phyloP scores from a whole-genome alignment of 2,797 vertebrate genomes.

The Coracias cyanogaster region DNA sequence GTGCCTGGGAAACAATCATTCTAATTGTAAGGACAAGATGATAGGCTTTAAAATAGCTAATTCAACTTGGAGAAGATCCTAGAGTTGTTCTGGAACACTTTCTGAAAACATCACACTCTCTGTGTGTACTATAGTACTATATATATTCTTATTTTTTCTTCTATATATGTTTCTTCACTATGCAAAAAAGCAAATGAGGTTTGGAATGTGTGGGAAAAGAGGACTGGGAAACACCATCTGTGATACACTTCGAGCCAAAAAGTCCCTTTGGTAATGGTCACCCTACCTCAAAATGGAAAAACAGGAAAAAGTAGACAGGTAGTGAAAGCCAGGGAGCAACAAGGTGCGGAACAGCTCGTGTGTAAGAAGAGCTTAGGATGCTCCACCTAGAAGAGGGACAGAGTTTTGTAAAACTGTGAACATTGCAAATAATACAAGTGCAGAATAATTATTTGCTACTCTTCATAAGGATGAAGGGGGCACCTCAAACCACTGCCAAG shows the following conservation, averaged over 20 bases:
- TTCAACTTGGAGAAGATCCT: neutral
- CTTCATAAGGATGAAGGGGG: neutral
- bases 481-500: neutral
- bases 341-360: neutral
- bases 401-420: neutral
- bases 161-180: neutral
- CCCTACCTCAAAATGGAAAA: neutral
- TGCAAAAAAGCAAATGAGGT: neutral
- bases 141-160: neutral
- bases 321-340: neutral
- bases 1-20: neutral
- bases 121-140: neutral
- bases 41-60: neutral
- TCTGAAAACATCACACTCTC: neutral
- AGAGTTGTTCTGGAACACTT: neutral
- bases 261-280: neutral
- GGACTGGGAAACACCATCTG: accelerated
- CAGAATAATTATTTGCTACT: neutral
- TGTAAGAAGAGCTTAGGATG: neutral
- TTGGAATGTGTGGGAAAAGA: neutral
- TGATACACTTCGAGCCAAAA: neutral
- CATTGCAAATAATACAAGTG: neutral
- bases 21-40: neutral
- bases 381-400: neutral
- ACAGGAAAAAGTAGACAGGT: neutral